Percentiles rank a stretch among this genome's conserved stretches.
Evolutionary conservation across 2,797 vertebrate genomes (phyloP).

Genomic region (Danio aesculapii): DNA sequence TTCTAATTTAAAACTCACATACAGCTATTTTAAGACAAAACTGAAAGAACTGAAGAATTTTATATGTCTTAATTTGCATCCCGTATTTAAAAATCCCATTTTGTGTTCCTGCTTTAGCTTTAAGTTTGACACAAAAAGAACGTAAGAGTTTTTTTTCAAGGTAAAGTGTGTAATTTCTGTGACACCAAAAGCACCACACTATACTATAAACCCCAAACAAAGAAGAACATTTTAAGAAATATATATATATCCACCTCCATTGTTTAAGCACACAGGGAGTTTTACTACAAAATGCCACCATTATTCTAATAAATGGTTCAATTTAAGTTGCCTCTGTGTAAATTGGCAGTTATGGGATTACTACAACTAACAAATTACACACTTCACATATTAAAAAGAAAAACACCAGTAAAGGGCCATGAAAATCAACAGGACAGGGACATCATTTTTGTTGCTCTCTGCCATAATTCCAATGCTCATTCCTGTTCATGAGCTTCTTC

Average conservation of each 20-base stretch:
- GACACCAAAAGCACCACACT: not conserved
- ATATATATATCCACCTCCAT: not conserved
- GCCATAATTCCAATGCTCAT: not conserved
- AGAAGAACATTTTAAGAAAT: too few relatives aligned
- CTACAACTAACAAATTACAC: not conserved
- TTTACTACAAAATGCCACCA: not conserved
- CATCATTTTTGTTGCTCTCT: not conserved
- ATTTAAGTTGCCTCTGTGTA: not conserved
- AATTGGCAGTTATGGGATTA: not conserved
- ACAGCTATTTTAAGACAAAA: not conserved
- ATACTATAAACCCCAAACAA: not conserved
- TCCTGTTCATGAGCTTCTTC: not conserved
- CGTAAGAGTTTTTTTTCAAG: not conserved
- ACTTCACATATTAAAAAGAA: not conserved
- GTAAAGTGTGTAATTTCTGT: not conserved
- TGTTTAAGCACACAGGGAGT: not conserved
- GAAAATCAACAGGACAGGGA: too few relatives aligned
- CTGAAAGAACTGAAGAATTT: not conserved
- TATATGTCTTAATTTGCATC: not conserved
- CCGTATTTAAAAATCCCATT: not conserved
- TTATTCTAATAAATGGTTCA: not conserved
- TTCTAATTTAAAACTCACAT: not conserved
- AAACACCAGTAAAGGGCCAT: not conserved
- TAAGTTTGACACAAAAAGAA: not conserved
- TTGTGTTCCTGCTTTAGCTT: not conserved